Evolutionary conservation across 2,888 invertebrate species (phyloP), one percentile per base, ranked within the genome.

Genomic region (Theretra japonica): DNA sequence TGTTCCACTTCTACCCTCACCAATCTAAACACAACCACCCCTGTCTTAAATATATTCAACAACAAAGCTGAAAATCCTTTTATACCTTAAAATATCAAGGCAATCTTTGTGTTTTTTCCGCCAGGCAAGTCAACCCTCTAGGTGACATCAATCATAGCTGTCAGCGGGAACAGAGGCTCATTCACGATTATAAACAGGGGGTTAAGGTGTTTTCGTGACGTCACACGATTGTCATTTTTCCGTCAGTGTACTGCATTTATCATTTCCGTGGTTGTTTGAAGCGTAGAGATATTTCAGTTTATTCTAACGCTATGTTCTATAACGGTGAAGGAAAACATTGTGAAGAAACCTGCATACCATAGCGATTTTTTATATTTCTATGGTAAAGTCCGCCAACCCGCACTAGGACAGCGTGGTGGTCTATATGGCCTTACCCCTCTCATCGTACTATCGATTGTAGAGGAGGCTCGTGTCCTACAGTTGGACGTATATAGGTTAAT

Each of bases 111-210:
- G 23, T 65, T 65, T 41, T 65, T 65, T 65, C 65, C 65, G 65
- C 41, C 7, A 53, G 23, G 58, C 30, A 58, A 33, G 33, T 21
- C 65, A 53, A 53, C 56, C 53, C 53, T 53, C 41, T 33, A 33
- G 21, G 69, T 48, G 48, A 65, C 71, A 71, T 71, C 71, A 56
- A 71, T 71, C 71, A 71, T 65, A 71, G 23, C 62, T 71, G 71
- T 71, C 71, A 56, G 33, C 50, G 30, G 57, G n/a, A 56, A 69
- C 57, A 28, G 57, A 33, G 56, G 21, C 50, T 53, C 57, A 65
- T 53, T 56, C 65, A 50, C 65, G 70, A 50, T 7, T 56, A 33
- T 69, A 33, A 69, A 58, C 23, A 41, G 69, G 30, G 57, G 21
- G 58, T 25, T 23, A 41, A 70, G 69, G 41, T 70, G 33, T 58